These are phyloP conservation scores for Exocentrus adspersus DNA, from an alignment of 2,888 invertebrate species.

Conservation along the genomic window DNA sequence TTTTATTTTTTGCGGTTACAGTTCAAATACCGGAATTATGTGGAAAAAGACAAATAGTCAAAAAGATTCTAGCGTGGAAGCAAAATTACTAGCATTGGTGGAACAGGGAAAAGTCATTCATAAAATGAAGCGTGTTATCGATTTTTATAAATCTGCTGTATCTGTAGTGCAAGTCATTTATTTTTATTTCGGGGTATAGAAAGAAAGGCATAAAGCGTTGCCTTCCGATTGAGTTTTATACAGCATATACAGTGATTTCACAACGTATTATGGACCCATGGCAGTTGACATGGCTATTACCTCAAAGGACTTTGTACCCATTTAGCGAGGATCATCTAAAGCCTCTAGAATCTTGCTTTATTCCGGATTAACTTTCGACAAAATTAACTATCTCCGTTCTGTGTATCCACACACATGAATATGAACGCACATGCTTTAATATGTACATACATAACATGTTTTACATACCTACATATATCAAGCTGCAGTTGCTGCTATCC, in stretches of 20 bases:
- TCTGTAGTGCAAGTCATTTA: slow-evolving; percentile 28
- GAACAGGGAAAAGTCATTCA: slow-evolving; percentile 31
- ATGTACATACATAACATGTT: too few relatives aligned
- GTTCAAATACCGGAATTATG: slow-evolving; percentile 19
- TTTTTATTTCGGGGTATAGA: slow-evolving; percentile 19
- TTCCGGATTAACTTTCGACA: neutral
- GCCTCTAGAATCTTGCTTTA: neutral
- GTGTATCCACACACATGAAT: neutral
- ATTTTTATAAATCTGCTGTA: slow-evolving; percentile 32
- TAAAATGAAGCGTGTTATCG: slow-evolving; percentile 32
- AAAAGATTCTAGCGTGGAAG: slow-evolving; percentile 20
- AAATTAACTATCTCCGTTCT: neutral
- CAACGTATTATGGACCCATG: slow-evolving; percentile 1
- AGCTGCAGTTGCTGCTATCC: too few relatives aligned
- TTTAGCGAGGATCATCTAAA: neutral
- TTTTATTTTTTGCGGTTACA: slow-evolving; percentile 25
- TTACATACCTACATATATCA: too few relatives aligned
- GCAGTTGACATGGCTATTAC: neutral
- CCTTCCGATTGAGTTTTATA: slow-evolving; percentile 1
- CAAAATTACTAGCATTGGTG: slow-evolving; percentile 25
- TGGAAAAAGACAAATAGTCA: slow-evolving; percentile 28
- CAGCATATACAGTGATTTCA: neutral
- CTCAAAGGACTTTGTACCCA: neutral
- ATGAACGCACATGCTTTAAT: too few relatives aligned
- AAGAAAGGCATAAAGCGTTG: neutral